Evolutionary conservation across 2,888 invertebrate species (phyloP).

Genomic region (Gymnosoma rotundatum): DNA sequence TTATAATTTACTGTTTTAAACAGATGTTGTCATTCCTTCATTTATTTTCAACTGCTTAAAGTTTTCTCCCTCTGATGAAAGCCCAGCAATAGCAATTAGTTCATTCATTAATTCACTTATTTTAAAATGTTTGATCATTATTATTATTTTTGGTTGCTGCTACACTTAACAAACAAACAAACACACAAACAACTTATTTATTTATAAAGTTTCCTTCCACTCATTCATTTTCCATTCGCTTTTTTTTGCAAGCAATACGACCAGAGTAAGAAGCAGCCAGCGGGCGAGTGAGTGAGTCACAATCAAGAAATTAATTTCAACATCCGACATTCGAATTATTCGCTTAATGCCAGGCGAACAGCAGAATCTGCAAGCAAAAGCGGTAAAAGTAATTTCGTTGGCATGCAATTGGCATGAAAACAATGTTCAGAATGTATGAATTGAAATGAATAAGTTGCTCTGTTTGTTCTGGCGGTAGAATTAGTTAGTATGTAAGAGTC

Average conservation of each 20-base stretch:
- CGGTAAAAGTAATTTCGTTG: constrained; percentile 64
- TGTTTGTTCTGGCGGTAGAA: no score
- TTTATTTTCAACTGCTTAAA: constrained; percentile 7
- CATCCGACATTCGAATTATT: constrained; percentile 76
- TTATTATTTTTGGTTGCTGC: constrained; percentile 3
- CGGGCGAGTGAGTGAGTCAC: constrained; percentile 17
- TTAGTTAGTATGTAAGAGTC: no score
- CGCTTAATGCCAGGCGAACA: constrained; percentile 73
- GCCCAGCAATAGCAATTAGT: constrained; percentile 49
- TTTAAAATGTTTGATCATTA: constrained; percentile 37
- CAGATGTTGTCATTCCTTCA: not conserved
- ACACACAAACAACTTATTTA: not conserved
- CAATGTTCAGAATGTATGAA: constrained; percentile 51
- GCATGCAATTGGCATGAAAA: constrained; percentile 70
- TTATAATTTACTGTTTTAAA: not conserved
- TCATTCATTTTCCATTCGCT: constrained; percentile 12
- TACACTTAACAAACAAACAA: no score
- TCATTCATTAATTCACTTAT: constrained; percentile 54
- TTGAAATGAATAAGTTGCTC: not conserved
- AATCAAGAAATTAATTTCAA: constrained; percentile 36
- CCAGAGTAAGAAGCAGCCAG: not conserved
- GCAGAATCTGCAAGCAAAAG: constrained; percentile 51
- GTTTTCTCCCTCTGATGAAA: constrained; percentile 39
- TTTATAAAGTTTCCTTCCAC: not conserved
- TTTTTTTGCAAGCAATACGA: constrained; percentile 2